Evolutionary conservation across 2,888 invertebrate species (phyloP), one percentile per base, ranked within the genome.

Genomic region (Drosophila affinis): DNA sequence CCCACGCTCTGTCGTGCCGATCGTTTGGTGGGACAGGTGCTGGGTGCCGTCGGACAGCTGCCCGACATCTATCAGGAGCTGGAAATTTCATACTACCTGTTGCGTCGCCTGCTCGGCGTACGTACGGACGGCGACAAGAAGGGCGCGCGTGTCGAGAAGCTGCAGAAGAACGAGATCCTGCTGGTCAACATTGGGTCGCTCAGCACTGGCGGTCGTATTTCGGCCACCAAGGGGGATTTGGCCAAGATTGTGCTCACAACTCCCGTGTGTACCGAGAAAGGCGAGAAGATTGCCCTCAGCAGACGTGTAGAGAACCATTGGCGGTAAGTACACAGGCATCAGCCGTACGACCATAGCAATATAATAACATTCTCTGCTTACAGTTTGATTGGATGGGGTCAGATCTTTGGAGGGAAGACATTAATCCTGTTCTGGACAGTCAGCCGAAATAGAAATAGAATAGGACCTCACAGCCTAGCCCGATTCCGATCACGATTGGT

Each of bases 251-350:
- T 97, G 56, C 94, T 99, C 64, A 99, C 98, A 27, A 98, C 97
- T 93, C 99, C 99, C 1, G 99, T 99, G 7, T 99, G 99, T 93
- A 99, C 99, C 10, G 99, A 99, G 93, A 96, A 97, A 71, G 98
- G 98, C 59, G 99, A 99, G 92, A 99, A 99, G 92, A 99, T 99
- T 88, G 99, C 99, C n/a, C 94, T 99, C 53, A 99, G 98, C 91
- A 95, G 99, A 91, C 95, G 99, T 93, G 98, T 99, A 48, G 99
- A 99, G 90, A 99, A 99, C 92, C 99, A 99, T 94, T 99, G 99
- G 99, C 96, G 99, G 96, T 96, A 92, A 92, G 93, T 89, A 39
- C 39, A 39, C 14, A n/a, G n/a, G 7, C 6, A 39, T 39, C 1
- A 10, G 3, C 17, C 7, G 0, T 3, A 3, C 4, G 4, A 0